Percentiles rank a stretch among this genome's conserved stretches.
These are phyloP conservation scores for Trachurus trachurus DNA, from an alignment of 2,797 vertebrate genomes.

Conservation along the genomic window DNA sequence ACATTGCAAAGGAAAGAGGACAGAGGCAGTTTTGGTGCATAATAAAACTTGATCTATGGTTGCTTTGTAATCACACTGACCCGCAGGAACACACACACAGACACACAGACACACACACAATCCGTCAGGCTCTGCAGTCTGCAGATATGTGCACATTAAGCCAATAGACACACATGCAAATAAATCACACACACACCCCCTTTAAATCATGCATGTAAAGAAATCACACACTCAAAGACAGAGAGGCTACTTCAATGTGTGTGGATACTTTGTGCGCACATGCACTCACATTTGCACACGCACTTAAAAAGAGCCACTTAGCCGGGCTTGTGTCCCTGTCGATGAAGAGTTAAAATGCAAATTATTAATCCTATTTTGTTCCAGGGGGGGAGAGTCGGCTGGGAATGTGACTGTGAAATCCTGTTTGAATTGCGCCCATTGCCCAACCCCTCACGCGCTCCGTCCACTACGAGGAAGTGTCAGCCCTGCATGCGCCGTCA, in stretches of 20 bases:
- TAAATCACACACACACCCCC: slow-evolving; percentile 28
- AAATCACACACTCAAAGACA: slow-evolving; percentile 43
- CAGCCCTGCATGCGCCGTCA: slow-evolving; percentile 26
- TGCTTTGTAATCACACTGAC: slow-evolving; percentile 79
- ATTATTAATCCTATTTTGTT: slow-evolving; percentile 79
- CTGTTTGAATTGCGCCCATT: slow-evolving; percentile 70
- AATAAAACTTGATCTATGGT: slow-evolving; percentile 86
- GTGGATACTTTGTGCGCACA: slow-evolving; percentile 27
- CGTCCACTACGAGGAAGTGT: slow-evolving; percentile 48
- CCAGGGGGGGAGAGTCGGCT: slow-evolving; percentile 61
- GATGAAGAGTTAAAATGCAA: slow-evolving; percentile 80
- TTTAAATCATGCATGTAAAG: slow-evolving; percentile 69
- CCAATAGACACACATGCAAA: slow-evolving; percentile 42
- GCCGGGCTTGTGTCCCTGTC: slow-evolving; percentile 54
- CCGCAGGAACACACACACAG: slow-evolving; percentile 42
- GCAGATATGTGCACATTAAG: slow-evolving; percentile 57
- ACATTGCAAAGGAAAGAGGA: slow-evolving; percentile 82
- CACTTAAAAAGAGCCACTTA: slow-evolving; percentile 67
- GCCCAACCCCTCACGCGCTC: slow-evolving; percentile 31
- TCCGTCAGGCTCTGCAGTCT: slow-evolving; percentile 58
- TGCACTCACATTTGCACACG: slow-evolving; percentile 33
- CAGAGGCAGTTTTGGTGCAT: slow-evolving; percentile 81
- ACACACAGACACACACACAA: slow-evolving; percentile 35
- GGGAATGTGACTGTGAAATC: slow-evolving; percentile 75
- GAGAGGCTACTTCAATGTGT: not conserved